Base-by-base conservation (phyloP, 2,888 invertebrate genomes). In the Dendrolimus pini region DNA sequence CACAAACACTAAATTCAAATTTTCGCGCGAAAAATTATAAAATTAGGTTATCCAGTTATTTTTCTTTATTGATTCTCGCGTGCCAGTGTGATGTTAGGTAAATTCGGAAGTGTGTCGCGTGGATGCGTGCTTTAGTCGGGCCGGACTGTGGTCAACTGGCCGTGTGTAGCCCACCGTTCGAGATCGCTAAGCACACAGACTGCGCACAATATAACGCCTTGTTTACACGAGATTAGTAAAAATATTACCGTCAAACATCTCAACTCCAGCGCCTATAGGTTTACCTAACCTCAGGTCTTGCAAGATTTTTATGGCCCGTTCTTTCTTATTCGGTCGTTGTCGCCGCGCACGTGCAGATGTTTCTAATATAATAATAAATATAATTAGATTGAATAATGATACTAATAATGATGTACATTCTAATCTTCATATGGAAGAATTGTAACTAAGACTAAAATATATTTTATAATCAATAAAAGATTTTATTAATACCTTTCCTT, bases 141-240 rank as follows among this genome's bases (percentile, higher is more conserved):
- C 80, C 84, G 88, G 89, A 82, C 89, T 74, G 65, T 88, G 89
- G 89, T 89, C 89, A 89, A 89, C 88, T 88, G 84, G 61, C 59
- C 55, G 60, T 55, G 60, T 54, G 55, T 53, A 54, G 57, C 61
- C 58, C 60, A 56, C 59, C 54, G 56, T 58, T 62, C 58, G 12
- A 54, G 30, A 53, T 59, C 56, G 55, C 42, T 14, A 54, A 41
- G 56, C 58, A 47, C 56, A 47, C 47, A 18, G 18, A 55, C 13
- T 14, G 47, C 47, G 47, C 12, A 10, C 9, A 62, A 59, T 57
- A 57, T 56, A 58, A 58, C 55, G 56, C 57, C 10, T 59, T 61
- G 55, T 57, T 56, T 58, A 58, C 57, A 61, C 53, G 60, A 60
- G 59, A 61, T 58, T 53, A 61, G 61, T 55, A 53, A 59, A 60